Evolutionary conservation across 2,113 vertebrate genomes (phyloP).

Genomic region (Solea senegalensis): DNA sequence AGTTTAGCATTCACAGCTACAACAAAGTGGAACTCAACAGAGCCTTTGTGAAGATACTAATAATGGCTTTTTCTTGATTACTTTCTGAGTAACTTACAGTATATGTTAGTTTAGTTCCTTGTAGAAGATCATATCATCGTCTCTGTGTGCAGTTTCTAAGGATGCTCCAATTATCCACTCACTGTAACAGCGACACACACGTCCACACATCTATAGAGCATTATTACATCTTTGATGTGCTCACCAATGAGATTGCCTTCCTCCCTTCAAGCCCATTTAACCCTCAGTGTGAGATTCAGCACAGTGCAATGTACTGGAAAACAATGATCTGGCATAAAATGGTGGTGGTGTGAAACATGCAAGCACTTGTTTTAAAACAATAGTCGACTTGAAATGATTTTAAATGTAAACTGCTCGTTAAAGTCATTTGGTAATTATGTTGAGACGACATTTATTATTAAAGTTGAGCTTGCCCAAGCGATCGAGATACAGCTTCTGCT

Average conservation of each 20-base stretch:
- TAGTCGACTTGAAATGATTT: too few relatives aligned
- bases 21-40: constrained; percentile 8
- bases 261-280: constrained; percentile 14
- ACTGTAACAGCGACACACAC: constrained; percentile 3
- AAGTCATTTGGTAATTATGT: too few relatives aligned
- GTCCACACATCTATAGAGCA: constrained; percentile 21
- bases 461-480: too few relatives aligned
- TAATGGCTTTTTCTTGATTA: constrained; percentile 25
- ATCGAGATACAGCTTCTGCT: not conserved
- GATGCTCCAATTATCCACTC: constrained; percentile 23
- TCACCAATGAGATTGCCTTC: constrained; percentile 33
- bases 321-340: constrained; percentile 32
- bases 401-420: too few relatives aligned
- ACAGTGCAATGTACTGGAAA: constrained; percentile 50
- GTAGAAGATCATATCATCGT: constrained; percentile 18
- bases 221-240: constrained; percentile 26
- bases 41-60: constrained; percentile 39
- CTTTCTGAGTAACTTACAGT: constrained; percentile 33
- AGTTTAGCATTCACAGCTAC: constrained; percentile 35
- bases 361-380: too few relatives aligned
- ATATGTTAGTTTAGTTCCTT: not conserved
- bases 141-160: constrained; percentile 34
- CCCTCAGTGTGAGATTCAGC: constrained; percentile 16
- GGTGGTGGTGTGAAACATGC: not conserved
- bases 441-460: too few relatives aligned